Conservation (phyloP, 2,113 vertebrate genomes). For the Ascaphus truei region DNA sequence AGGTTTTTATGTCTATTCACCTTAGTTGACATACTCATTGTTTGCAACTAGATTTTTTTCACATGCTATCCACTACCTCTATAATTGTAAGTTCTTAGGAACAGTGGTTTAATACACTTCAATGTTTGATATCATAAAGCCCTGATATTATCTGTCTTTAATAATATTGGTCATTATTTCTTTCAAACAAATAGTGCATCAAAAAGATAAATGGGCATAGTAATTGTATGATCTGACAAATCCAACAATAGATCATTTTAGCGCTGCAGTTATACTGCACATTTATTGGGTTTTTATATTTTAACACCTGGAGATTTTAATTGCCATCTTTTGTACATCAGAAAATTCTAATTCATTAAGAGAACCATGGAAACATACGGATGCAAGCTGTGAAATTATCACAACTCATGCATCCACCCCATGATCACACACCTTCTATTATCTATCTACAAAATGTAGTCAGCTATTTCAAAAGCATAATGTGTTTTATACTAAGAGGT, state of each 20-base stretch:
- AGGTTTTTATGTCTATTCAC: too few relatives aligned
- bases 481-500: not conserved
- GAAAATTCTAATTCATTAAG: constrained; percentile 19
- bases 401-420: not conserved
- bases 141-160: too few relatives aligned
- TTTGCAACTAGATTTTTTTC: too few relatives aligned
- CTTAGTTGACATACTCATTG: too few relatives aligned
- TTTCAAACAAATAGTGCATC: too few relatives aligned
- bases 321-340: constrained; percentile 17
- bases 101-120: too few relatives aligned
- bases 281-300: constrained; percentile 13
- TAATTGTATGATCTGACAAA: not conserved
- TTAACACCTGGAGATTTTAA: constrained; percentile 35
- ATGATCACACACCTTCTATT: not conserved
- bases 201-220: not conserved
- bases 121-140: too few relatives aligned
- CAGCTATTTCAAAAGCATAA: not conserved
- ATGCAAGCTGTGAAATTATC: constrained; percentile 22
- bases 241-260: constrained; percentile 14
- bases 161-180: too few relatives aligned
- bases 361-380: constrained; percentile 30
- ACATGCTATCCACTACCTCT: too few relatives aligned
- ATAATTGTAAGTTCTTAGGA: too few relatives aligned
- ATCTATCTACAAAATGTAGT: constrained; percentile 4
- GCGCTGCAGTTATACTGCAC: too few relatives aligned